Evolutionary conservation across 1,140 invertebrate species (phyloP).

Genomic region (Polyergus mexicanus): DNA sequence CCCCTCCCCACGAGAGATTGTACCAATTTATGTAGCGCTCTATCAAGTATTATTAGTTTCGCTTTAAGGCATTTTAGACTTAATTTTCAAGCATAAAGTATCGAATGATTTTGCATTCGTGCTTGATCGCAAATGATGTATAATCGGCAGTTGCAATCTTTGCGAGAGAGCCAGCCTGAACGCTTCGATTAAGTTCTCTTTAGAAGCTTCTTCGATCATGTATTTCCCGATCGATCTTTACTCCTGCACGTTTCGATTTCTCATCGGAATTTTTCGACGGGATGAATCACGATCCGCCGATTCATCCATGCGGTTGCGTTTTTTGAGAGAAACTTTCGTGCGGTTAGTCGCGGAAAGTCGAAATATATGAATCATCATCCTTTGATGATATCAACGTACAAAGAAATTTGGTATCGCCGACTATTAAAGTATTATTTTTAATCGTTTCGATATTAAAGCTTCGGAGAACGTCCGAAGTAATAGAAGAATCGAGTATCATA

Average conservation of each 20-base stretch:
- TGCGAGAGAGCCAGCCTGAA: neutral
- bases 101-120: neutral
- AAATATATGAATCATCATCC: neutral
- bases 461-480: neutral
- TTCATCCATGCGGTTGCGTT: constrained; percentile 29
- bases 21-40: constrained; percentile 10
- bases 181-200: neutral
- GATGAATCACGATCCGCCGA: constrained; percentile 32
- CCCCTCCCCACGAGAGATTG: neutral
- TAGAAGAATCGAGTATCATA: neutral
- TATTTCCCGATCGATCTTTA: constrained; percentile 2
- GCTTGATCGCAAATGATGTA: constrained; percentile 8
- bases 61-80: neutral
- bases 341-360: constrained; percentile 28
- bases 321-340: constrained; percentile 14
- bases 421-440: too few species aligned
- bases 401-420: neutral
- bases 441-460: neutral
- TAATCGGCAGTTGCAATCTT: constrained; percentile 26
- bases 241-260: neutral
- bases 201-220: neutral
- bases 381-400: constrained; percentile 2
- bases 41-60: constrained; percentile 43
- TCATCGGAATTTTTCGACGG: constrained; percentile 19
- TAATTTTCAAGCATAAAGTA: constrained; percentile 33